Evolutionary conservation across 2,797 vertebrate genomes (phyloP).

Genomic region (Podarcis lilfordi): DNA sequence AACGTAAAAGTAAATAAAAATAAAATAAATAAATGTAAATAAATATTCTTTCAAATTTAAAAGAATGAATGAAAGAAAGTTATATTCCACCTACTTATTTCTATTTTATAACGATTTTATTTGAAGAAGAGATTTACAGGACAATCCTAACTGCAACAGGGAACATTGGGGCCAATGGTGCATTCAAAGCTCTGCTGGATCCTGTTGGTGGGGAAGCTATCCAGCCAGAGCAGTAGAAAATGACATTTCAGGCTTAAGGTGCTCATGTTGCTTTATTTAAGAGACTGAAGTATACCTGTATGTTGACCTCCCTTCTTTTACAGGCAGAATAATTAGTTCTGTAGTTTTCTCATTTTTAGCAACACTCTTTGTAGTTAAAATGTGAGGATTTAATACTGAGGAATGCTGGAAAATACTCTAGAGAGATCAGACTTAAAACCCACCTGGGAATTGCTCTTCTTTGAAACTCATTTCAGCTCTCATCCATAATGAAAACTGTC

Average conservation of each 20-base stretch:
- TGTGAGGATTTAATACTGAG: neutral
- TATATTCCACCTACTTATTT: slow-evolving; percentile 3
- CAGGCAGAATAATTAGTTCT: neutral
- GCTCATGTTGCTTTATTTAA: neutral
- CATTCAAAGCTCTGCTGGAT: neutral
- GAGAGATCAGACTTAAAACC: slow-evolving; percentile 42
- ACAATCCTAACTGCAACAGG: no score
- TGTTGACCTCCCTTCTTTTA: neutral
- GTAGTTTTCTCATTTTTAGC: slow-evolving; percentile 1
- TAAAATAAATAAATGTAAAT: no score
- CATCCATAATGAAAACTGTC: slow-evolving; percentile 21
- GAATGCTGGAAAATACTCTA: slow-evolving; percentile 32
- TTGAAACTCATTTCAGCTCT: slow-evolving; percentile 14
- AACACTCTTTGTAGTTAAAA: slow-evolving; percentile 30
- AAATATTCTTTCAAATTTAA: no score
- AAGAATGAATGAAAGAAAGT: neutral
- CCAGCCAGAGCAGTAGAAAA: neutral
- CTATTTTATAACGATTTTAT: slow-evolving; percentile 18
- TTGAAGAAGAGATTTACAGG: slow-evolving; percentile 17
- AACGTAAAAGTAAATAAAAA: no score
- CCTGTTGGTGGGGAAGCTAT: no score
- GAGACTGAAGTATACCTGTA: neutral
- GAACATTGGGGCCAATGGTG: no score
- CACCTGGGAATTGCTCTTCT: slow-evolving; percentile 37
- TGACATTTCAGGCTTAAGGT: neutral